Evolutionary conservation across 2,113 vertebrate genomes (phyloP), one percentile per base, ranked within the genome.

Genomic region (Petrocephalus zakoni): DNA sequence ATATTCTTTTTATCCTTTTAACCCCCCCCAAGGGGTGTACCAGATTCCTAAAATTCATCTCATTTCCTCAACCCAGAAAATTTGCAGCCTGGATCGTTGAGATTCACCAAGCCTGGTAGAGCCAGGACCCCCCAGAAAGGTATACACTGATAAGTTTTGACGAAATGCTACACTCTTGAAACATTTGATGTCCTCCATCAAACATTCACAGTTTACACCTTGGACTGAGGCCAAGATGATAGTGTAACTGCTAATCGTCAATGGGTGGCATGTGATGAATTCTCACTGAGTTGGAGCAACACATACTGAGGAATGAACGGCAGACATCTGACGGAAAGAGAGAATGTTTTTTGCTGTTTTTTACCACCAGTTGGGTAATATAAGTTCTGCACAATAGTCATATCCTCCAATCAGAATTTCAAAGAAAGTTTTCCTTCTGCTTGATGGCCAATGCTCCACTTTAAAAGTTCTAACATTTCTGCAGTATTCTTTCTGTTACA

Each of bases 321-420:
- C 92, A 93, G 90, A 92, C 90, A 88, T 87, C 25, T 89, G 52
- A 72, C n/a, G 49, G 15, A 87, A 61, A 89, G 42, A 52, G 42
- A 82, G 51, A n/a, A 87, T 37, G 13, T 15, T 17, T 75, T 37
- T 37, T 61, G 37, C 87, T 89, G 88, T 89, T 89, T 86, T 92
- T 90, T 89, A 37, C 88, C 88, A 88, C 78, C 87, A 88, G 64
- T 88, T 91, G 42, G 47, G 56, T 90, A 87, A 90, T 88, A 90
- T 89, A 91, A 91, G 91, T 90, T 91, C 46, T 95, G 92, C 92
- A 90, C 94, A 93, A 95, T 92, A 95, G 94, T 93, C 92, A 90
- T 93, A 84, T 84, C 90, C 55, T 88, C 90, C 89, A 34, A 37
- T 13, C 17, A 29, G 19, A 34, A 78, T 53, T 21, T 72, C 52